A percentile compares a stretch with the other conserved stretches of the same genome.
phyloP scores from a whole-genome alignment of 2,113 vertebrate genomes.

The Uria lomvia region DNA sequence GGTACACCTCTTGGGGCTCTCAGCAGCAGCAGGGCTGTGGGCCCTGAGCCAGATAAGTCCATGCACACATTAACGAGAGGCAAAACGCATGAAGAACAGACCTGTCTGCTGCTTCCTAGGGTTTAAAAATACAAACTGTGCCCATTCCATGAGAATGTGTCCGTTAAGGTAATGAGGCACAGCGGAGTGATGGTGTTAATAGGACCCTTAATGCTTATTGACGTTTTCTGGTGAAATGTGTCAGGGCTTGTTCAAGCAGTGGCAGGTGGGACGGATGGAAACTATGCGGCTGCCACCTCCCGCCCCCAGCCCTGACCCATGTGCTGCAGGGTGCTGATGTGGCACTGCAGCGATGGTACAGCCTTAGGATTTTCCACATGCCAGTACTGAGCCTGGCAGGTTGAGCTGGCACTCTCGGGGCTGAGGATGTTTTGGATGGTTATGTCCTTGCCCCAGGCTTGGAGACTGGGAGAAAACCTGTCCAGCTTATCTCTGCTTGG shows the following conservation, averaged over 20 bases:
- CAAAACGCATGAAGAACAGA: background rate
- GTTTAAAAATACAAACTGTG: background rate
- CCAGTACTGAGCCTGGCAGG: background rate
- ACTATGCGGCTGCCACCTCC: background rate
- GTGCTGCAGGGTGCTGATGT: background rate
- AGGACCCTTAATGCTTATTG: background rate
- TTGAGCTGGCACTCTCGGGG: background rate
- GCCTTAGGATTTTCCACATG: background rate
- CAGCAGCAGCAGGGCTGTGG: constrained; percentile 10
- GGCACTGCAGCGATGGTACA: background rate
- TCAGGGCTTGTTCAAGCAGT: background rate
- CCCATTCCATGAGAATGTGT: background rate
- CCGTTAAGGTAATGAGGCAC: background rate
- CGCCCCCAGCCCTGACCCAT: background rate
- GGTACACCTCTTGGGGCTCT: background rate
- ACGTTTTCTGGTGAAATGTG: background rate
- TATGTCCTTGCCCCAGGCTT: background rate
- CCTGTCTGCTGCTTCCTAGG: background rate
- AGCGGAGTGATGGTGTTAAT: background rate
- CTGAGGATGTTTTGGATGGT: background rate
- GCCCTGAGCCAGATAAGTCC: background rate
- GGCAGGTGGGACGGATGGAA: background rate
- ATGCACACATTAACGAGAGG: background rate
- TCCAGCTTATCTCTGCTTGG: background rate
- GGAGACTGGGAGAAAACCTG: background rate